Conservation (phyloP, 2,888 invertebrate genomes). For the Apotomis betuletana region DNA sequence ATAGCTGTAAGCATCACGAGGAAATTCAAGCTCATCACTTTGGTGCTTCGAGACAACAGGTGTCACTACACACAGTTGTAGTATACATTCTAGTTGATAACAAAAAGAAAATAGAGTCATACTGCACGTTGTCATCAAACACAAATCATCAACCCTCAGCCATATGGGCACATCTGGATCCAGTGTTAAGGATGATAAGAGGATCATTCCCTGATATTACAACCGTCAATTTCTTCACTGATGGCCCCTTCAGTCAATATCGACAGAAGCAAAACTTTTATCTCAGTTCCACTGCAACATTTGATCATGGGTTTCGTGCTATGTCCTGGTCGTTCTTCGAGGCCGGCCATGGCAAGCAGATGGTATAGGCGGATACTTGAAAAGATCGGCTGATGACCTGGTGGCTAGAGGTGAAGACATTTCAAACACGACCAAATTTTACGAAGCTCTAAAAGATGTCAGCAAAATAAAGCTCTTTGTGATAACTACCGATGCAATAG, state of each 20-base stretch:
- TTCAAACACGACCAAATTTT: background rate
- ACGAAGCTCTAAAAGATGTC: conserved; percentile 5
- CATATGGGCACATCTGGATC: conserved; percentile 42
- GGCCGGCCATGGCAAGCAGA: conserved; percentile 7
- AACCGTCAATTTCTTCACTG: conserved; percentile 34
- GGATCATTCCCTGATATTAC: background rate
- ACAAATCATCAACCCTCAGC: conserved; percentile 35
- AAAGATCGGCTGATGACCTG: conserved; percentile 9
- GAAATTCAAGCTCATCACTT: conserved; percentile 6
- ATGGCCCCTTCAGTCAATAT: conserved; percentile 39
- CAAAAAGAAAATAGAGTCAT: conserved; percentile 16
- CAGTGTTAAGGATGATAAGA: conserved; percentile 3
- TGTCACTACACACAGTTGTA: conserved; percentile 4
- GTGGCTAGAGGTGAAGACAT: conserved; percentile 13
- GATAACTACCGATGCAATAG: too few species aligned
- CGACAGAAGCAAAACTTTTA: conserved; percentile 38
- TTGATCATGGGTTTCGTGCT: conserved; percentile 23
- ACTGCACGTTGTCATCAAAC: conserved; percentile 27
- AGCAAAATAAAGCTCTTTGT: too few species aligned
- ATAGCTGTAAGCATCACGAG: background rate
- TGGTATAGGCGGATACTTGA: conserved; percentile 11
- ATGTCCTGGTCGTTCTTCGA: conserved; percentile 10
- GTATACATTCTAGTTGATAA: background rate
- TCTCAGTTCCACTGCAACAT: conserved; percentile 11
- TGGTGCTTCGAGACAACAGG: background rate